Evolutionary conservation across 2,797 vertebrate genomes (phyloP), one percentile per base, ranked within the genome.

Genomic region (Sebastes jordani): DNA sequence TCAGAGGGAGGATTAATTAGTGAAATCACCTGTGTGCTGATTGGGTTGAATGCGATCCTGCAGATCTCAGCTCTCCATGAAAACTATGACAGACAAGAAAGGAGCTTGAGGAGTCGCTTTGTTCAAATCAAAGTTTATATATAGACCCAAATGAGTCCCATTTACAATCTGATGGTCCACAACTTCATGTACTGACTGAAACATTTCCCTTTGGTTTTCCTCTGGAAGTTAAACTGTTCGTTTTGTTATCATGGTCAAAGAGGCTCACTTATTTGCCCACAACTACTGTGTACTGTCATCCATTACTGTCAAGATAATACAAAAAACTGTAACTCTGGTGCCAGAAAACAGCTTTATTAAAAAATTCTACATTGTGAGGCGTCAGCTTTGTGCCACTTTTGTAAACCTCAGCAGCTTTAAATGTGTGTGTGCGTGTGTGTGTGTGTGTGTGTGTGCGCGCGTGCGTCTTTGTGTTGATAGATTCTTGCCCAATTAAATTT

Each of bases 401-500:
- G 23, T 70, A 23, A 73, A 55, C 30, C 60, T 11, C 58, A 58
- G 61, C 71, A 60, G 71, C 58, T 67, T 34, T 42, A 18, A 71
- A 70, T 65, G 23, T 63, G 27, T 63, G 16, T 66, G 14, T 54
- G 18, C 38, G 25, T 42, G 23, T 64, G 14, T 64, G 27, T 61
- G 25, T 25, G 25, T 25, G 25, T 25, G 25, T 58, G 16, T 3
- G 20, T 27, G 5, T 4, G 7, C 30, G 25, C 2, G 23, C 23
- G 23, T 2, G 23, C 23, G 23, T 23, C 23, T 72, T 18, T 27
- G 34, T 64, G 0, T 52, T 11, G 27, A 52, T 18, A 54, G 49
- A 73, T 74, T 69, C 62, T n/a, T 2, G 20, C 59, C 55, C 59
- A 82, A 84, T 86, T 83, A 72, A 29, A 76, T 70, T 38, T 22